Conservation (phyloP, 2,888 invertebrate species). For the Ophonus ardosiacus region DNA sequence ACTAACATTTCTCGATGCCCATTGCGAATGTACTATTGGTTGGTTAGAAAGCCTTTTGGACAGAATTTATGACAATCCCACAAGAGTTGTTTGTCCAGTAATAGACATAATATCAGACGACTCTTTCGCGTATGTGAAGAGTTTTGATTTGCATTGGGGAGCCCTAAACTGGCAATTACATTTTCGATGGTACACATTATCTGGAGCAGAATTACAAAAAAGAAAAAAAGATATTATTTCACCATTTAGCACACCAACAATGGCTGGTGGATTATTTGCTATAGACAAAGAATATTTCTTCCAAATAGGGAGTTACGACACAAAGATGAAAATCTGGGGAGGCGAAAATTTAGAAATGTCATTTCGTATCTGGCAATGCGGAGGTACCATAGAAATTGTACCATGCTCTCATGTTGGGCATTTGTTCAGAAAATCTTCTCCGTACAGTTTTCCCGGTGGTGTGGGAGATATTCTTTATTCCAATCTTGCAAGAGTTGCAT, state of each 20-base stretch:
- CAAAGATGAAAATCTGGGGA: conserved; percentile 94
- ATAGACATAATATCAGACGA: conserved; percentile 97
- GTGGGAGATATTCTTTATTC: conserved; percentile 91
- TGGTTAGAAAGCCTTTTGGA: conserved; percentile 80
- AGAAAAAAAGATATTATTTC: conserved; percentile 82
- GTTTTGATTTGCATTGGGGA: conserved; percentile 97
- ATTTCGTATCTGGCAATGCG: conserved; percentile 97
- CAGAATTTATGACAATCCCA: conserved; percentile 79
- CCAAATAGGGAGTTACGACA: conserved; percentile 87
- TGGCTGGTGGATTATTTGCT: conserved; percentile 97
- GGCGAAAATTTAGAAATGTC: conserved; percentile 99
- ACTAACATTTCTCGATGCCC: conserved; percentile 94
- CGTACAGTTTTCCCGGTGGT: conserved; percentile 93
- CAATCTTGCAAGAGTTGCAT: conserved; percentile 94
- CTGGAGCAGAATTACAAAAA: conserved; percentile 81
- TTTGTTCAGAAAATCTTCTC: conserved; percentile 93
- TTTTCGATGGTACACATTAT: conserved; percentile 86
- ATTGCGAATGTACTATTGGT: conserved; percentile 92
- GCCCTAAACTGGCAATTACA: conserved; percentile 59
- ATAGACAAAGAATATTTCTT: conserved; percentile 92
- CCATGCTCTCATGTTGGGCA: conserved; percentile 97
- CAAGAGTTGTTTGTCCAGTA: conserved; percentile 87
- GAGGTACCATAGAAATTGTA: conserved; percentile 92
- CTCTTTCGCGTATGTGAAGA: conserved; percentile 95
- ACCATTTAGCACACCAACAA: conserved; percentile 89